phyloP scores from a whole-genome alignment of 2,888 invertebrate genomes.

The Leucophora obtusa region DNA sequence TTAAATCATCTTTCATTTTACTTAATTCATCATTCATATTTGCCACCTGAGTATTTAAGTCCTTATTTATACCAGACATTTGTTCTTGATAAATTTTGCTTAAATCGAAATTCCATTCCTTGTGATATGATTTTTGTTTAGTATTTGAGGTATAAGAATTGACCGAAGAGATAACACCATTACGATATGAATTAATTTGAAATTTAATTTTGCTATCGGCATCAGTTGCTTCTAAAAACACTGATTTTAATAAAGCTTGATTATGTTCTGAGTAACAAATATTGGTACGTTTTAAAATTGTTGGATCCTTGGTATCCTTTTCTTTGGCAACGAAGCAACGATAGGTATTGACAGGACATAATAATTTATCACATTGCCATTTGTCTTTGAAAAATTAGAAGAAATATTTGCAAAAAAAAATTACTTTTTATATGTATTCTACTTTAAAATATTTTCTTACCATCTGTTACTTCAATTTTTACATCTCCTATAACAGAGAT shows the following conservation, averaged over 20 bases:
- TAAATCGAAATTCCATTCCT: background rate
- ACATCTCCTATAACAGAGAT: background rate
- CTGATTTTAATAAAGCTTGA: background rate
- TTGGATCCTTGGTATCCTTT: constrained; percentile 7
- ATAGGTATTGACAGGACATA: constrained; percentile 40
- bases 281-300: constrained; percentile 33
- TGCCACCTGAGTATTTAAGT: background rate
- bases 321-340: constrained; percentile 36
- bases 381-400: constrained; percentile 22
- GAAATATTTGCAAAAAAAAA: background rate
- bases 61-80: background rate
- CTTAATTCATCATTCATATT: constrained; percentile 1
- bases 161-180: background rate
- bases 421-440: background rate
- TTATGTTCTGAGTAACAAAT: constrained; percentile 25
- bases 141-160: background rate
- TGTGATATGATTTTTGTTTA: background rate
- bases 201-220: background rate
- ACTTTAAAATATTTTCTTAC: background rate
- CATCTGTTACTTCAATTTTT: background rate
- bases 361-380: constrained; percentile 57
- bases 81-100: background rate
- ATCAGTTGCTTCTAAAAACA: background rate
- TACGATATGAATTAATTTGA: background rate
- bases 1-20: background rate